A percentile compares a stretch with the other conserved stretches of the same genome.
Conservation (phyloP, 2,797 vertebrate species). For the Pristis pectinata region DNA sequence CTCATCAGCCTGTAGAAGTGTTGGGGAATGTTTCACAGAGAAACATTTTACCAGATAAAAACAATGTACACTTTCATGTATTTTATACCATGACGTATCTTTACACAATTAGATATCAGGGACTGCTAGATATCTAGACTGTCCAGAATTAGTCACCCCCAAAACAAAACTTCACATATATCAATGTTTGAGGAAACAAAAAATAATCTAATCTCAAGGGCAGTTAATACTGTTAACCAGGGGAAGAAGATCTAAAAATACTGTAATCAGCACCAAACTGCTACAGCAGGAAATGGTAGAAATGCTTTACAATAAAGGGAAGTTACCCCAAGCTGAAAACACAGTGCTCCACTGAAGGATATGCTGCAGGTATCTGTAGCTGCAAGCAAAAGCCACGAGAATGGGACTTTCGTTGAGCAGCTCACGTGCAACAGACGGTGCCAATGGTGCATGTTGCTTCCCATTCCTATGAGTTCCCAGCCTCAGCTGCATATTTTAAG, state of each 20-base stretch:
- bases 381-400: neutral
- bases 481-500: neutral
- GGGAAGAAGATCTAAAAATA: neutral
- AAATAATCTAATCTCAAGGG: neutral
- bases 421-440: neutral
- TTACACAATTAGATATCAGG: neutral
- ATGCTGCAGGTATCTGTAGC: neutral
- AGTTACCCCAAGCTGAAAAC: neutral
- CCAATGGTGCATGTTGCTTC: neutral
- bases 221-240: neutral
- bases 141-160: neutral
- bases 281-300: neutral
- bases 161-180: neutral
- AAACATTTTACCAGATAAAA: neutral
- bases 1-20: neutral
- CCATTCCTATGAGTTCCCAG: neutral
- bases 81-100: neutral
- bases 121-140: neutral
- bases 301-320: conserved; percentile 2
- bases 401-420: neutral
- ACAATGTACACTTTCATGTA: neutral
- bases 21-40: neutral
- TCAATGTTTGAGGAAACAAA: neutral
- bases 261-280: neutral
- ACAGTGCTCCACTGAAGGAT: neutral